Evolutionary conservation across 2,113 vertebrate species (phyloP).

Genomic region (Ranitomeya variabilis): DNA sequence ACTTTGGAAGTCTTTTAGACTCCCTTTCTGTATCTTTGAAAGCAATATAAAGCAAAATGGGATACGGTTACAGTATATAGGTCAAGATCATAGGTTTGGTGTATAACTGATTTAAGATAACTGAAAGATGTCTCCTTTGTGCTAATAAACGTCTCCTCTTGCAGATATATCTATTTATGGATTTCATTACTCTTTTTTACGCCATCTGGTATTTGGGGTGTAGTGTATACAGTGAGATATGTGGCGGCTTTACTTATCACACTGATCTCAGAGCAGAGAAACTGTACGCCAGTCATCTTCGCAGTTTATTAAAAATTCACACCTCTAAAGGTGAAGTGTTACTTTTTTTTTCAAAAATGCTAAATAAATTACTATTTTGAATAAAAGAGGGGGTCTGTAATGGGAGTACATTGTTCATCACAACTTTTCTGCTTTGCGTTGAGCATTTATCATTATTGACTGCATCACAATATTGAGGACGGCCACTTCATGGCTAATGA

Average conservation of each 20-base stretch:
- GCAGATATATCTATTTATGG: too few relatives aligned
- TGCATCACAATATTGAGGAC: background rate
- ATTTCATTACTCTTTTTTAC: background rate
- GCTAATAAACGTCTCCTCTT: too few relatives aligned
- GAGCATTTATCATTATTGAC: background rate
- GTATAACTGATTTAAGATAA: too few relatives aligned
- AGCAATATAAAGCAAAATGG: too few relatives aligned
- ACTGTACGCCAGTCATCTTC: background rate
- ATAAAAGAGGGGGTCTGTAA: background rate
- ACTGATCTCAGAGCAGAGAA: background rate
- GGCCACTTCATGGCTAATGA: background rate
- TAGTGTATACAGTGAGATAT: background rate
- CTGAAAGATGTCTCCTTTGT: too few relatives aligned
- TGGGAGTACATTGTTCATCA: background rate
- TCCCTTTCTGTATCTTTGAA: too few relatives aligned
- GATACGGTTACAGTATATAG: too few relatives aligned
- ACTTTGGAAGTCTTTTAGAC: too few relatives aligned
- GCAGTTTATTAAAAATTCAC: conserved; percentile 1
- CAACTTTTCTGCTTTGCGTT: background rate
- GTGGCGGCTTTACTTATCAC: background rate
- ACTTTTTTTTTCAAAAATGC: background rate
- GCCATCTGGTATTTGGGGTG: background rate
- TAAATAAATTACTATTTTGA: background rate
- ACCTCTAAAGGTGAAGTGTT: background rate
- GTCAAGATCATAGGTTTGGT: too few relatives aligned